Conservation (phyloP, 1,140 invertebrate genomes). For the Anadara kagoshimensis region DNA sequence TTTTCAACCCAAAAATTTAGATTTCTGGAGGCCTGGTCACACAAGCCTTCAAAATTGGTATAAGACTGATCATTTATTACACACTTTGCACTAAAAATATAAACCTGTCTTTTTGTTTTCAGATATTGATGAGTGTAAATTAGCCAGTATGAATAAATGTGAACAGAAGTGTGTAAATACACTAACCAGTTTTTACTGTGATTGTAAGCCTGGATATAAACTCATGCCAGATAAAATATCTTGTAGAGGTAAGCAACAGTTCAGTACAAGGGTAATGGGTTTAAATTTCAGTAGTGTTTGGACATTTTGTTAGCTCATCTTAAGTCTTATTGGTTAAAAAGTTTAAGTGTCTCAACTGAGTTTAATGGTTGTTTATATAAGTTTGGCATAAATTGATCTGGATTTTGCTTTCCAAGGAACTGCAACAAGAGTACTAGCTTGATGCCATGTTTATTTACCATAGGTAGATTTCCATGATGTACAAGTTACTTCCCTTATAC, state of each 20-base stretch:
- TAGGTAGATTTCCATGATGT: too few species aligned
- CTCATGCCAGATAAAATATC: slow-evolving; percentile 74
- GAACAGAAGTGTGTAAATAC: slow-evolving; percentile 97
- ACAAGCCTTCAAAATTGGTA: too few species aligned
- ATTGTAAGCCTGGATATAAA: slow-evolving; percentile 95
- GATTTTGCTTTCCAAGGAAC: background rate
- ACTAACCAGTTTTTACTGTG: slow-evolving; percentile 92
- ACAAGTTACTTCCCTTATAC: too few species aligned
- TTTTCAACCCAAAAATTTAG: too few species aligned
- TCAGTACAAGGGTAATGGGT: background rate
- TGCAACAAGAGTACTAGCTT: too few species aligned
- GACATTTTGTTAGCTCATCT: background rate
- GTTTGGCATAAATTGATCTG: background rate
- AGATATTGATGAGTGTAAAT: slow-evolving; percentile 91
- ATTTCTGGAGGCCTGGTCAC: too few species aligned
- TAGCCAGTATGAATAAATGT: slow-evolving; percentile 86
- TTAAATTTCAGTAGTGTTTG: background rate
- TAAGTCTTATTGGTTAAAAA: too few species aligned
- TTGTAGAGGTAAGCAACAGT: slow-evolving; percentile 66
- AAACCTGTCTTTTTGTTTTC: slow-evolving; percentile 33
- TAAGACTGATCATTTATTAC: too few species aligned
- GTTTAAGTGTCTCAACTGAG: too few species aligned
- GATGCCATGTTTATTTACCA: too few species aligned
- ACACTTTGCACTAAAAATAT: too few species aligned
- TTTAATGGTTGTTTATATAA: background rate